Conservation (phyloP, 2,113 vertebrate species). For the Pogona vitticeps region DNA sequence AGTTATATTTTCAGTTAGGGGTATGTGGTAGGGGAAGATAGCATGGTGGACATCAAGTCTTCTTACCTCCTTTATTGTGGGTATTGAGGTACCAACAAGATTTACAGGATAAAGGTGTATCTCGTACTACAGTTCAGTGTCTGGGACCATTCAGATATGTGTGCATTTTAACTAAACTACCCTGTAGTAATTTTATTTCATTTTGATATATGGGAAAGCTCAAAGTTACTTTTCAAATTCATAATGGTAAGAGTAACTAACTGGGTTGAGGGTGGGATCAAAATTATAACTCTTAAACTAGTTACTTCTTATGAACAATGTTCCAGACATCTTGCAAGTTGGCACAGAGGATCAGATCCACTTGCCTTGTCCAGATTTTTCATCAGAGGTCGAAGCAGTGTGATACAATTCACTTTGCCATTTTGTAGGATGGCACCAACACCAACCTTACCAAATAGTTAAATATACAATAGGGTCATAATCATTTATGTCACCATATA, state of each 20-base stretch:
- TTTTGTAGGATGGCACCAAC: background rate
- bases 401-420: background rate
- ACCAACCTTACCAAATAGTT: background rate
- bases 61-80: background rate
- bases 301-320: too few relatives aligned
- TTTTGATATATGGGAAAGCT: background rate
- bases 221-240: background rate
- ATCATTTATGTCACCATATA: too few relatives aligned
- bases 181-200: background rate
- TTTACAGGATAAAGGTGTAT: background rate
- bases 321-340: background rate
- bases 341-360: background rate
- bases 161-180: background rate
- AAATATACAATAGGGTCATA: background rate
- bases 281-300: too few relatives aligned
- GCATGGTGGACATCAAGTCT: background rate
- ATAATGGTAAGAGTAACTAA: too few relatives aligned
- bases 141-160: background rate
- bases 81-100: background rate
- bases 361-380: background rate
- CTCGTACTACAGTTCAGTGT: background rate
- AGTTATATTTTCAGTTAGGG: too few relatives aligned
- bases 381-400: background rate
- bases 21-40: background rate
- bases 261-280: too few relatives aligned